Evolutionary conservation across 2,888 invertebrate genomes (phyloP).

Genomic region (Spisula subtruncata): DNA sequence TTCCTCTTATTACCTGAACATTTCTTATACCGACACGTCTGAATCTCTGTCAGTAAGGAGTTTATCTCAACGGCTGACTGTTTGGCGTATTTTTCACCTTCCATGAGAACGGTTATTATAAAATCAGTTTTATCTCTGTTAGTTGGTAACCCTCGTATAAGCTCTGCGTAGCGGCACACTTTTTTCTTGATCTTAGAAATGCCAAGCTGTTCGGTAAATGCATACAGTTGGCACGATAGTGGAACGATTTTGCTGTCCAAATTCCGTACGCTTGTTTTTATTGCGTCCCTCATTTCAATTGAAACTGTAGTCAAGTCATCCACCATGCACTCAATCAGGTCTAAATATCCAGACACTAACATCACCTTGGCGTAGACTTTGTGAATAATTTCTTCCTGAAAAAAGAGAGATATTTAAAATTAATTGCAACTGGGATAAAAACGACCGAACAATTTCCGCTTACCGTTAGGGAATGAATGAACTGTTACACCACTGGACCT

Average conservation of each 20-base stretch:
- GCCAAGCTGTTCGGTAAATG: neutral
- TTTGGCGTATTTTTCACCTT: neutral
- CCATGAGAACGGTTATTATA: neutral
- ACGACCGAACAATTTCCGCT: too few species aligned
- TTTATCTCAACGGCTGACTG: neutral
- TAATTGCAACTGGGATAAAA: too few species aligned
- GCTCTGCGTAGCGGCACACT: neutral
- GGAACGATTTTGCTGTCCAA: neutral
- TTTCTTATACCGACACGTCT: constrained; percentile 11
- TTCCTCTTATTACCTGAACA: neutral
- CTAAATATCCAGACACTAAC: neutral
- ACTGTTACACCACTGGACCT: neutral
- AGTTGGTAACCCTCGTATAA: neutral
- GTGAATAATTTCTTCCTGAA: constrained; percentile 32
- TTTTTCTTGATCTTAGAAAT: constrained; percentile 38
- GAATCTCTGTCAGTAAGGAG: neutral
- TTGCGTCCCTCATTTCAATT: neutral
- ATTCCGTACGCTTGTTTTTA: neutral
- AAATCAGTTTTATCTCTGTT: neutral
- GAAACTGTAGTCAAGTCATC: neutral
- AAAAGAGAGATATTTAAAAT: neutral
- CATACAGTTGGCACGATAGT: constrained; percentile 22
- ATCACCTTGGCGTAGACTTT: neutral
- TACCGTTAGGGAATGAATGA: too few species aligned
- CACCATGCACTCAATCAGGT: neutral